phyloP scores from a whole-genome alignment of 2,113 vertebrate genomes.

The Eolophus roseicapilla region DNA sequence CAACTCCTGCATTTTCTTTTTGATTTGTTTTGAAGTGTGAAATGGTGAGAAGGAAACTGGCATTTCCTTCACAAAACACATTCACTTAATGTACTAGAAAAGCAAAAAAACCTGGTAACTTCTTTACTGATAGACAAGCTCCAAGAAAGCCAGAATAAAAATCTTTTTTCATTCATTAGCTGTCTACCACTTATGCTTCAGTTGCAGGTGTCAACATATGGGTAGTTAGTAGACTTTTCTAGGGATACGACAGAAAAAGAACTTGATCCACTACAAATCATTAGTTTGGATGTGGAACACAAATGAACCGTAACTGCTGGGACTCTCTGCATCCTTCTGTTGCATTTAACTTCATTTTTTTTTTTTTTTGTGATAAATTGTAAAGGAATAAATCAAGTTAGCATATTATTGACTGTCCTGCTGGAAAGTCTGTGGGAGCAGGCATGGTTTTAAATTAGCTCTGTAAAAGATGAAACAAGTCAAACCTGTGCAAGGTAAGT shows the following conservation, averaged over 20 bases:
- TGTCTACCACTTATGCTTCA: background rate
- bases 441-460: background rate
- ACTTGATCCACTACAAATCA: background rate
- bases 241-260: background rate
- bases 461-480: background rate
- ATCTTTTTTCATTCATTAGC: background rate
- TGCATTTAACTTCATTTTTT: slow-evolving; percentile 22
- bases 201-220: slow-evolving; percentile 27
- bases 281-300: background rate
- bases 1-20: background rate
- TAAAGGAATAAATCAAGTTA: slow-evolving; percentile 18
- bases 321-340: background rate
- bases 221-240: background rate
- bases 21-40: background rate
- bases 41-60: background rate
- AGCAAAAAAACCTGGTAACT: background rate
- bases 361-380: background rate
- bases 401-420: slow-evolving; percentile 10
- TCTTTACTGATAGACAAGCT: background rate
- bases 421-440: slow-evolving; percentile 6
- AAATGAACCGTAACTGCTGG: background rate
- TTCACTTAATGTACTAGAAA: background rate
- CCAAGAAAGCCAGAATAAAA: background rate
- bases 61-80: background rate
- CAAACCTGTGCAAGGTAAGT: background rate